Conservation (phyloP, 2,113 vertebrate species). For the Leuciscus idus region DNA sequence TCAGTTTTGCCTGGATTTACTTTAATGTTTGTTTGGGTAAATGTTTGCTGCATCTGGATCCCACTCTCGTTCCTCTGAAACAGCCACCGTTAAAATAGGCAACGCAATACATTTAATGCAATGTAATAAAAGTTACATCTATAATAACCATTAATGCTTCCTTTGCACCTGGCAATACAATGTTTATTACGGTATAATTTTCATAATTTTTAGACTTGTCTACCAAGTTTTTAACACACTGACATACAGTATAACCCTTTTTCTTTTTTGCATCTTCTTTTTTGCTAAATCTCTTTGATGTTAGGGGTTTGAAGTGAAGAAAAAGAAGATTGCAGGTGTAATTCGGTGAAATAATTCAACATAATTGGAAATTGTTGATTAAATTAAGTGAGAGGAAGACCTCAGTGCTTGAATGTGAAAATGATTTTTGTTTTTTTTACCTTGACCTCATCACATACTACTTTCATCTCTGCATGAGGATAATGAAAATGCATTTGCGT, state of each 20-base stretch:
- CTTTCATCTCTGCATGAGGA: neutral
- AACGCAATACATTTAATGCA: neutral
- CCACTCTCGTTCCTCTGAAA: too few species aligned
- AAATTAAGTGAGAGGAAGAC: neutral
- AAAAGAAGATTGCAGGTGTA: neutral
- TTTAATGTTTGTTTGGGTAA: too few species aligned
- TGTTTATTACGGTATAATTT: too few species aligned
- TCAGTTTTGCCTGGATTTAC: too few species aligned
- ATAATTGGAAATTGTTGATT: neutral
- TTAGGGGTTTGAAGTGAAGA: neutral
- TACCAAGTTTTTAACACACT: neutral
- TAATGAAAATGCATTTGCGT: neutral
- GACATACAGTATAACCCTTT: neutral
- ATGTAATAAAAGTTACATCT: neutral
- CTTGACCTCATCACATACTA: neutral
- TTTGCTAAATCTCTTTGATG: neutral
- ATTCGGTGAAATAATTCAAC: neutral
- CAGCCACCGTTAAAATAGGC: too few species aligned
- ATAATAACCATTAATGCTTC: neutral
- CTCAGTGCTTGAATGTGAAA: neutral
- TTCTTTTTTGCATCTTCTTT: neutral
- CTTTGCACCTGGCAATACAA: neutral
- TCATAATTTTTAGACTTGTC: too few species aligned
- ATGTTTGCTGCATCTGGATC: too few species aligned
- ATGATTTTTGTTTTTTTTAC: neutral